These are phyloP conservation scores for Cyanoliseus patagonus DNA, from an alignment of 2,113 vertebrate species.

Conservation along the genomic window DNA sequence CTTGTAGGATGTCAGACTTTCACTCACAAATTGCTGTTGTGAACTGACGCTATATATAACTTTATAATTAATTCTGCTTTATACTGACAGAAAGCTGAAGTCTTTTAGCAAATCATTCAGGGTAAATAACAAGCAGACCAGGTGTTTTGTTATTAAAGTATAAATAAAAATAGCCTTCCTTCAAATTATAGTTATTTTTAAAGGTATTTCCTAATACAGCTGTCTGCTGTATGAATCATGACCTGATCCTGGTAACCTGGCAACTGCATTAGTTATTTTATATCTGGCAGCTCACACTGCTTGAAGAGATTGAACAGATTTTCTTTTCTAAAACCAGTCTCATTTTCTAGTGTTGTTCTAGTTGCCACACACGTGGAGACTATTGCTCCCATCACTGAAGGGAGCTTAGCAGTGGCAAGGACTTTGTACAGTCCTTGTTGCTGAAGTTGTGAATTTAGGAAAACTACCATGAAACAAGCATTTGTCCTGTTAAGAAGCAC, in stretches of 20 bases:
- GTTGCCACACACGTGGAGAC: background rate
- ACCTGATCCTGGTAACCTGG: slow-evolving; percentile 21
- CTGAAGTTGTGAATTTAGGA: background rate
- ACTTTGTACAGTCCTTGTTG: background rate
- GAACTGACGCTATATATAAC: background rate
- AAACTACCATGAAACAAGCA: background rate
- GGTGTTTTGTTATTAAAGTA: background rate
- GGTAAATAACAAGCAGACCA: background rate
- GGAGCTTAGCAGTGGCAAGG: background rate
- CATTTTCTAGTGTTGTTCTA: slow-evolving; percentile 3
- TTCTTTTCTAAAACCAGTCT: background rate
- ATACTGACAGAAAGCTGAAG: background rate
- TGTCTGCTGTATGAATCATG: background rate
- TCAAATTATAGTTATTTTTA: background rate
- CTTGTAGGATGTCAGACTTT: background rate
- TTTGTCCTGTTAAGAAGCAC: background rate
- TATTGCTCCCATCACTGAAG: background rate
- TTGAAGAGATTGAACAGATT: background rate
- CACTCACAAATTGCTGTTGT: background rate
- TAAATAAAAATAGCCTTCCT: background rate
- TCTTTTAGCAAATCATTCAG: background rate
- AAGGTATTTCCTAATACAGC: background rate
- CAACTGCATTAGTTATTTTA: slow-evolving; percentile 14
- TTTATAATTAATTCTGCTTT: background rate
- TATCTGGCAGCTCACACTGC: background rate